Percentiles rank a stretch among this genome's conserved stretches.
These are phyloP conservation scores for Heterodera schachtii DNA, from an alignment of 1,140 invertebrate genomes.

Conservation along the genomic window DNA sequence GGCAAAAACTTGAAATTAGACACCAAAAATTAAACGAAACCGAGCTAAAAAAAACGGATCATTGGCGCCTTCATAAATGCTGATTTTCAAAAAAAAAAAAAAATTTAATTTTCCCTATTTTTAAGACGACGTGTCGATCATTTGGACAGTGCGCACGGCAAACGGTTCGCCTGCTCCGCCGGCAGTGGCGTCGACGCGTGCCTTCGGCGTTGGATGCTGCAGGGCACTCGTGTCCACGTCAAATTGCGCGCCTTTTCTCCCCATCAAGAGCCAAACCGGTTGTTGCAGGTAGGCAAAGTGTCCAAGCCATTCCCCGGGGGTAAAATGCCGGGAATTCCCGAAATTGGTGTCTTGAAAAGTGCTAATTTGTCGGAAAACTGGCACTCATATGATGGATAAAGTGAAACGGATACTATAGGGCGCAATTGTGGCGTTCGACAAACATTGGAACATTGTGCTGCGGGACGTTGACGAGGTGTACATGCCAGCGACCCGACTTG, in stretches of 20 bases:
- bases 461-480: slow-evolving; percentile 82
- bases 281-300: slow-evolving; percentile 28
- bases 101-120: slow-evolving; percentile 6
- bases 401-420: slow-evolving; percentile 67
- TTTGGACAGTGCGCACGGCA: slow-evolving; percentile 31
- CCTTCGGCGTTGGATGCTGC: slow-evolving; percentile 30
- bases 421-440: slow-evolving; percentile 84
- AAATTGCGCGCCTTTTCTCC: slow-evolving; percentile 30
- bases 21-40: too few species aligned
- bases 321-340: too few species aligned
- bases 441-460: slow-evolving; percentile 88
- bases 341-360: neutral
- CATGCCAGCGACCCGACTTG: slow-evolving; percentile 31
- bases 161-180: slow-evolving; percentile 31
- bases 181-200: slow-evolving; percentile 21
- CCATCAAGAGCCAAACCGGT: slow-evolving; percentile 35
- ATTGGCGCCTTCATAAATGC: neutral
- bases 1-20: too few species aligned
- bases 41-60: too few species aligned
- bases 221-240: slow-evolving; percentile 29
- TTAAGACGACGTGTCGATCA: slow-evolving; percentile 29
- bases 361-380: too few species aligned
- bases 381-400: too few species aligned
- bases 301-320: too few species aligned
- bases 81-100: neutral